Evolutionary conservation across 2,888 invertebrate genomes (phyloP).

Genomic region (Latrodectus elegans): DNA sequence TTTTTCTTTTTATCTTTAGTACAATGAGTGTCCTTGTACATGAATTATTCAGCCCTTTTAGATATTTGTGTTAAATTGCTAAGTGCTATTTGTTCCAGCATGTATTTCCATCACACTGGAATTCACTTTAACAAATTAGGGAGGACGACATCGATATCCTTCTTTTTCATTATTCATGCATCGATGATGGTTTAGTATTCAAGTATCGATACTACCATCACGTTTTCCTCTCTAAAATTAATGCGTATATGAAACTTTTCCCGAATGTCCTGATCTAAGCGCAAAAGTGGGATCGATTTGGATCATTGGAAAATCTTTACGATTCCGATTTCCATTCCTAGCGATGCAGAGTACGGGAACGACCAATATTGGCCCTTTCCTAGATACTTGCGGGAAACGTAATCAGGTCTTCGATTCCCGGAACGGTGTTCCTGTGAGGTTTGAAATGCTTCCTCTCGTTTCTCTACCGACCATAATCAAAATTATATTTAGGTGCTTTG

Average conservation of each 20-base stretch:
- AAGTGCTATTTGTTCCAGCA: too few species aligned
- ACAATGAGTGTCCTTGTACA: too few species aligned
- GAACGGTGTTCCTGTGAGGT: background rate
- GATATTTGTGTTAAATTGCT: too few species aligned
- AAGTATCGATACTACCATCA: constrained; percentile 31
- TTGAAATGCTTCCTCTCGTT: background rate
- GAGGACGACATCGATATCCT: constrained; percentile 2
- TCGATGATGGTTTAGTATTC: constrained; percentile 21
- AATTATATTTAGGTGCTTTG: background rate
- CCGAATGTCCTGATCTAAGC: constrained; percentile 7
- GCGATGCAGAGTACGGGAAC: constrained; percentile 14
- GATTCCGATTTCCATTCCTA: constrained; percentile 30
- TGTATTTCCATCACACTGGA: background rate
- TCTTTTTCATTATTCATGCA: constrained; percentile 36
- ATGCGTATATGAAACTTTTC: constrained; percentile 39
- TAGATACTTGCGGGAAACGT: constrained; percentile 20
- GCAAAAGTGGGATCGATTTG: background rate
- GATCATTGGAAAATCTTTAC: constrained; percentile 42
- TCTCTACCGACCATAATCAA: background rate
- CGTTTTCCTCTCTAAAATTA: constrained; percentile 28
- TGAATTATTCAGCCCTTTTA: too few species aligned
- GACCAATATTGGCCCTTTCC: background rate
- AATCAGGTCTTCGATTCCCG: constrained; percentile 43
- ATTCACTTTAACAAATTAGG: background rate
- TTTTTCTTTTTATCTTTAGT: too few species aligned